These are phyloP conservation scores for Diarsia mendica DNA, from an alignment of 2,888 invertebrate species.

Conservation along the genomic window DNA sequence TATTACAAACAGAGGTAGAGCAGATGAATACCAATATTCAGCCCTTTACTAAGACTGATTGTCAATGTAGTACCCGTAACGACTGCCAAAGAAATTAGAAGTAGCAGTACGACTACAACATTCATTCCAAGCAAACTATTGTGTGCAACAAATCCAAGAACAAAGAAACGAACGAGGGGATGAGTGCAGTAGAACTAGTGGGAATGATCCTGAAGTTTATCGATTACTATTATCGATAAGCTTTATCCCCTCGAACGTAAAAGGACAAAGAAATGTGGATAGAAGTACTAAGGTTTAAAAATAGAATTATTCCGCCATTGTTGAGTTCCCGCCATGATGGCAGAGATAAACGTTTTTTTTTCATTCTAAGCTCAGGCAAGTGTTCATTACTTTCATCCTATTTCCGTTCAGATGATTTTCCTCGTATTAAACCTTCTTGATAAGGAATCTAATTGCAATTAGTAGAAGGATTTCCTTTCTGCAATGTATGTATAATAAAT, in stretches of 20 bases:
- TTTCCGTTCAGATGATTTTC: slow-evolving; percentile 19
- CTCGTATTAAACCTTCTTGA: background rate
- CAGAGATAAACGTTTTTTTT: slow-evolving; percentile 16
- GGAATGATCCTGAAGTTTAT: no score
- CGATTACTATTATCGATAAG: slow-evolving; percentile 17
- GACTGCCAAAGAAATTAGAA: background rate
- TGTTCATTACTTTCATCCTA: slow-evolving; percentile 27
- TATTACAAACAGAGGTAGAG: no score
- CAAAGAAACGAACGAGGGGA: no score
- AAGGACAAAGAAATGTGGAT: slow-evolving; percentile 15
- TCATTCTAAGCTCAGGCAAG: slow-evolving; percentile 6
- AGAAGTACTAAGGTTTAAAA: slow-evolving; percentile 35
- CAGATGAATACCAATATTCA: no score
- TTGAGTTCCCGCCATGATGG: slow-evolving; percentile 18
- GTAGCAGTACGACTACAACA: background rate
- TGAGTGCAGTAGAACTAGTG: no score
- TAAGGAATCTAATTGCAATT: slow-evolving; percentile 34
- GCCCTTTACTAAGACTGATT: no score
- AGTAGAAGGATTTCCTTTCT: slow-evolving; percentile 13
- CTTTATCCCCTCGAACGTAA: slow-evolving; percentile 6
- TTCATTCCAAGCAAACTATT: background rate
- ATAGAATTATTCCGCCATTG: slow-evolving; percentile 37
- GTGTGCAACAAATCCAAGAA: background rate
- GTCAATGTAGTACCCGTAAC: no score
- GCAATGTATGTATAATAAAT: slow-evolving; percentile 8